These are phyloP conservation scores for Thermophis baileyi DNA, from an alignment of 2,113 vertebrate genomes.

Conservation along the genomic window DNA sequence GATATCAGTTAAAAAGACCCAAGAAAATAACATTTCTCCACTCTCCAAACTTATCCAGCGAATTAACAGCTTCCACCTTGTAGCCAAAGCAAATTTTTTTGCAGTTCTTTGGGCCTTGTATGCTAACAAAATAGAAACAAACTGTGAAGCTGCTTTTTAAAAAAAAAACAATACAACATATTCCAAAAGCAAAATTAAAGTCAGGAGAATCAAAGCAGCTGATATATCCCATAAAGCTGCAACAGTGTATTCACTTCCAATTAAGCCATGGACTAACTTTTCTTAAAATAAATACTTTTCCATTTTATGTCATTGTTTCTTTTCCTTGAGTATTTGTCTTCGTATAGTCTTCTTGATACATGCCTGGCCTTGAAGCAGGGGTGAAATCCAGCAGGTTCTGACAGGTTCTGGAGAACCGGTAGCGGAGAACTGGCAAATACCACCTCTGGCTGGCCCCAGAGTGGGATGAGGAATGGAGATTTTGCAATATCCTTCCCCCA, in stretches of 20 bases:
- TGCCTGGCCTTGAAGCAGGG: not conserved
- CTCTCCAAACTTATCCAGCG: not conserved
- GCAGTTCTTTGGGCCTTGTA: not conserved
- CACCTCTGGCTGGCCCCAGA: no score
- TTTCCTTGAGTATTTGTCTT: not conserved
- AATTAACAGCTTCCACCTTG: not conserved
- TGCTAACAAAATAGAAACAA: not conserved
- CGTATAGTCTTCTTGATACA: not conserved
- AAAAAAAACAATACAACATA: not conserved
- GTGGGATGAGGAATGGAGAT: no score
- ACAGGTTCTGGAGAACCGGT: no score
- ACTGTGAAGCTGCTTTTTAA: no score
- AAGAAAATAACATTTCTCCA: not conserved
- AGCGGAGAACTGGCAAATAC: no score
- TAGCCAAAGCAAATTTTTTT: not conserved
- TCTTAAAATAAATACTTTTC: not conserved
- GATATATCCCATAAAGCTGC: not conserved
- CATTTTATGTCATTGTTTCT: not conserved
- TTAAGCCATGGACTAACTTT: not conserved
- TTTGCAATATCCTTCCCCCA: no score
- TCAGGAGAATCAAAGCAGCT: not conserved
- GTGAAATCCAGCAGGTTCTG: no score
- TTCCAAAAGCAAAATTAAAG: not conserved
- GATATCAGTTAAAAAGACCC: not conserved
- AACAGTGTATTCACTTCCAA: not conserved